These are phyloP conservation scores for Ylistrum balloti DNA, from an alignment of 1,140 invertebrate genomes.

Conservation along the genomic window DNA sequence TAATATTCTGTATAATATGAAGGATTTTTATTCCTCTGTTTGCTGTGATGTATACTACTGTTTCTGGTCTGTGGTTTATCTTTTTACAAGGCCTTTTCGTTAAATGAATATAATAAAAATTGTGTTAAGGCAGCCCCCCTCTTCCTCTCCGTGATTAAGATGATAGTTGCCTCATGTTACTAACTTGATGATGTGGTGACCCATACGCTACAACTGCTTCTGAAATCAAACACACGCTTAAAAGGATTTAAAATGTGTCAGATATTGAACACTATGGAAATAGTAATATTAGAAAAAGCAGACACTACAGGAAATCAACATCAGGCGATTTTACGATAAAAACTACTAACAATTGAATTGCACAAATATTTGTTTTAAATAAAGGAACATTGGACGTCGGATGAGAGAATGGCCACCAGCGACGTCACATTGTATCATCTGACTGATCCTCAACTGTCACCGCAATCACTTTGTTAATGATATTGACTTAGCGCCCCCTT, in stretches of 20 bases:
- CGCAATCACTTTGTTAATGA: background rate
- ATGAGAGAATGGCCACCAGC: background rate
- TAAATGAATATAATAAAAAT: no score
- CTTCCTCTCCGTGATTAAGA: no score
- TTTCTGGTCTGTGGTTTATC: no score
- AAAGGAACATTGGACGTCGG: background rate
- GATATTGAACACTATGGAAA: background rate
- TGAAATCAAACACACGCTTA: background rate
- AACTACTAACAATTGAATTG: background rate
- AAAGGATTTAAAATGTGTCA: background rate
- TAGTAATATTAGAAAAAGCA: background rate
- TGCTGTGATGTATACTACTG: no score
- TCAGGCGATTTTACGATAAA: background rate
- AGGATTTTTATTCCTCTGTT: no score
- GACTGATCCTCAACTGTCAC: background rate
- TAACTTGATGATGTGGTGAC: no score
- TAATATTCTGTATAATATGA: no score
- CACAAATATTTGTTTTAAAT: conserved; percentile 16
- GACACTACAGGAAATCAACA: background rate
- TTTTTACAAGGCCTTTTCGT: no score
- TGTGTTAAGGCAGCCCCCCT: no score
- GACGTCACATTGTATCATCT: background rate
- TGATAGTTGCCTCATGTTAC: no score
- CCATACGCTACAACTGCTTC: no score
- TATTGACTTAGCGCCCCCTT: background rate